phyloP scores from a whole-genome alignment of 2,797 vertebrate species.

The Cercopithecus neglectus region DNA sequence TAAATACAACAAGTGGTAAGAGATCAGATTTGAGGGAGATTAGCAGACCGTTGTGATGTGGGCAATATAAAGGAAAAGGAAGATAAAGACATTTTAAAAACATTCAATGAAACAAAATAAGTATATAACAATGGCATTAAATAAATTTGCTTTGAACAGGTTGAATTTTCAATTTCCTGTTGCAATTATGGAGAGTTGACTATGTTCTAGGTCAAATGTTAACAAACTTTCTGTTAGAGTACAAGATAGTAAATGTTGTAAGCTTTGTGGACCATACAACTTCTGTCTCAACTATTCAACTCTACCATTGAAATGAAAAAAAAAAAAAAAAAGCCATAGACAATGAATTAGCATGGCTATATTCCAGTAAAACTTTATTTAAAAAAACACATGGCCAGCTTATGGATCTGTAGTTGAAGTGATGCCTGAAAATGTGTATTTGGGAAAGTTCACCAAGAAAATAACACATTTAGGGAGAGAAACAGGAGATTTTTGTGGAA shows the following conservation, averaged over 20 bases:
- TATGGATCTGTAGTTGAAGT: neutral
- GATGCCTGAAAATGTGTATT: neutral
- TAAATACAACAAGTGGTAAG: neutral
- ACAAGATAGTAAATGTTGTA: neutral
- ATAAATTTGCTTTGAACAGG: neutral
- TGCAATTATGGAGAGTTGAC: neutral
- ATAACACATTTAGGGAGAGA: neutral
- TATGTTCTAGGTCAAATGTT: neutral
- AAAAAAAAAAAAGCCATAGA: no score
- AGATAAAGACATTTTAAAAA: neutral
- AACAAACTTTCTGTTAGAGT: neutral
- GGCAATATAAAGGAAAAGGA: neutral
- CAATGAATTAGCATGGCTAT: neutral
- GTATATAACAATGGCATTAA: neutral
- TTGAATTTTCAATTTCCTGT: neutral
- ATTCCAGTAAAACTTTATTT: neutral
- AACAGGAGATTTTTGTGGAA: neutral
- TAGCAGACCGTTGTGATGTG: neutral
- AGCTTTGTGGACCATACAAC: neutral
- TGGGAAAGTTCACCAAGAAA: neutral
- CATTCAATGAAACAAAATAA: neutral
- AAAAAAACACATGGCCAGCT: neutral
- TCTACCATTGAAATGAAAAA: neutral
- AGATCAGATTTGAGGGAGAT: neutral
- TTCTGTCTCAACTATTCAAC: neutral